Evolutionary conservation across 2,797 vertebrate species (phyloP), one percentile per base, ranked within the genome.

Genomic region (Oreonectes daqikongensis): DNA sequence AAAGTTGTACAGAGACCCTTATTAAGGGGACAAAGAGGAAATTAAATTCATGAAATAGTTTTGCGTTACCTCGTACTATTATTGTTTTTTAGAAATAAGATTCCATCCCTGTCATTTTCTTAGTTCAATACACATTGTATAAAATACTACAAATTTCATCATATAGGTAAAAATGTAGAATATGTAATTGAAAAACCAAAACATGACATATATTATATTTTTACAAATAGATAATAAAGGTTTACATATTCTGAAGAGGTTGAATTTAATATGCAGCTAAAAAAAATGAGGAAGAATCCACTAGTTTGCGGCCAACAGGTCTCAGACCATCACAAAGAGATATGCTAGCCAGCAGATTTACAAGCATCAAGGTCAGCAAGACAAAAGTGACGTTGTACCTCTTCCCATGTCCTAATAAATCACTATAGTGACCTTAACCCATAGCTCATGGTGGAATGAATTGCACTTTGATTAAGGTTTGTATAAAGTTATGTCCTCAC

Each of bases 371-470:
- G 84, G 81, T 84, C 84, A 73, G 63, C 72, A 60, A 69, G 85
- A 78, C 50, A 59, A 76, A 82, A 79, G 69, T 78, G 76, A 86
- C 66, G 72, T 82, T 69, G 82, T 85, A 81, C 66, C 77, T 86
- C 77, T 82, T 64, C 48, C 74, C 78, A 67, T 74, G 83, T 82
- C 80, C 80, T 82, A 82, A 87, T 85, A 79, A 83, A 87, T 87
- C 81, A 84, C 26, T 65, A 3, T 30, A 73, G 73, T 70, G 72
- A 82, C 83, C 79, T 79, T 84, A 83, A 76, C 79, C 68, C 68
- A 50, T 64, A 72, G 44, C 72, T 38, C 72, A 80, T 46, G 68
- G 66, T 59, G 67, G 22, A 82, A 80, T 84, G 64, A 80, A 82
- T 80, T 82, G 80, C 72, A 78, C 71, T 79, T 84, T 84, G 78